Evolutionary conservation across 2,797 vertebrate genomes (phyloP).

Genomic region (Rhadinocentrus ornatus): DNA sequence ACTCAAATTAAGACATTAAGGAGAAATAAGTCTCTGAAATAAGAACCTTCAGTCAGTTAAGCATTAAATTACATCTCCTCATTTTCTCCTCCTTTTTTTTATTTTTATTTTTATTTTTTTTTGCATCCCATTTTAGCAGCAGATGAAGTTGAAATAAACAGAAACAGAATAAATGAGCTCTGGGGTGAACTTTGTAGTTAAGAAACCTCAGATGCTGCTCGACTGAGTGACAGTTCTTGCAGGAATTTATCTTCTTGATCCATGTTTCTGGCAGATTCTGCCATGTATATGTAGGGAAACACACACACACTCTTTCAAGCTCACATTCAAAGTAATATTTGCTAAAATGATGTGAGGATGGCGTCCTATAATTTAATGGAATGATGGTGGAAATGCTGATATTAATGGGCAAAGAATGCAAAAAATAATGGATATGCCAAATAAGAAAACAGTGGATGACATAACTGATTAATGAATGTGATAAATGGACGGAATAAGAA

Average conservation of each 20-base stretch:
- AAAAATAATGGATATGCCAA: background rate
- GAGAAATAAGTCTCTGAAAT: conserved; percentile 43
- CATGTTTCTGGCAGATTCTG: conserved; percentile 1
- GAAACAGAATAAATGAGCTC: conserved; percentile 37
- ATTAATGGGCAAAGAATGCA: background rate
- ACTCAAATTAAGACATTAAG: conserved; percentile 40
- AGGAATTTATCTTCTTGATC: conserved; percentile 5
- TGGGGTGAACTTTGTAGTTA: conserved; percentile 20
- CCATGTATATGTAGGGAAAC: background rate
- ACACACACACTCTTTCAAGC: background rate
- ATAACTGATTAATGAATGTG: conserved; percentile 3
- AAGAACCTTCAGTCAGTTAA: conserved; percentile 24
- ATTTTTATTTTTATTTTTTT: background rate
- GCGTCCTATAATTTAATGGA: conserved; percentile 5
- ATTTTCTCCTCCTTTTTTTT: background rate
- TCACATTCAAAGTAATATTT: conserved; percentile 8
- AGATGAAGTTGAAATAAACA: conserved; percentile 25
- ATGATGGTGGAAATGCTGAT: background rate
- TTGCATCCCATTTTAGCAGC: conserved; percentile 22
- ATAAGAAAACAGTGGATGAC: conserved; percentile 11
- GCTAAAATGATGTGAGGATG: background rate
- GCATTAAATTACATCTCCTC: conserved; percentile 22
- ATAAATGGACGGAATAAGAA: conserved; percentile 5
- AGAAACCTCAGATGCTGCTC: conserved; percentile 25
- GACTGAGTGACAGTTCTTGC: background rate